phyloP scores from a whole-genome alignment of 2,113 vertebrate genomes.

The Rynchops niger region DNA sequence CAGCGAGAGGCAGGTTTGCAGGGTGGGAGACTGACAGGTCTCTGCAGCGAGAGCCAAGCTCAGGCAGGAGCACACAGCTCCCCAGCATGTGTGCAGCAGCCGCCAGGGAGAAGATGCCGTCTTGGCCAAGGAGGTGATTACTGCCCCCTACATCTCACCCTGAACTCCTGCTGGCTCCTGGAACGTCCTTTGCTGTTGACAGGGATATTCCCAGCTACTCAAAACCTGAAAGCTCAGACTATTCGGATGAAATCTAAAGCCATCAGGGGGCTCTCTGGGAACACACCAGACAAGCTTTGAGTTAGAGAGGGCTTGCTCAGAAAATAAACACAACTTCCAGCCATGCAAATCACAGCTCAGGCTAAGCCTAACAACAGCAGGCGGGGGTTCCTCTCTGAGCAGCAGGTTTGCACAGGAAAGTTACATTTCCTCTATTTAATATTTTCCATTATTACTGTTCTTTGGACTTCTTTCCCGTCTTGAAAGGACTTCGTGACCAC shows the following conservation, averaged over 20 bases:
- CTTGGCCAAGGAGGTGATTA: not conserved
- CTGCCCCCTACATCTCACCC: not conserved
- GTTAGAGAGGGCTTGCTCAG: not conserved
- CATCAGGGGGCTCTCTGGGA: slow-evolving; percentile 52
- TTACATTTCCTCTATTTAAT: slow-evolving; percentile 25
- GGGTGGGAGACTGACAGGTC: not conserved
- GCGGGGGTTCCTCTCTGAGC: not conserved
- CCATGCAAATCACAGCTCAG: not conserved
- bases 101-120: not conserved
- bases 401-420: slow-evolving; percentile 10
- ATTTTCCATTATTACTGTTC: slow-evolving; percentile 32
- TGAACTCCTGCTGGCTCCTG: not conserved
- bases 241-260: not conserved
- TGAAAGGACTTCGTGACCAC: not conserved
- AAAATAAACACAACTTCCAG: slow-evolving; percentile 25
- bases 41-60: not conserved
- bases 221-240: not conserved
- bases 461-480: not conserved
- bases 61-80: not conserved
- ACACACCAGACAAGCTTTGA: not conserved
- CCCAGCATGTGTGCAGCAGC: not conserved
- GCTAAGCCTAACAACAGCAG: not conserved
- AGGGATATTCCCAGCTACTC: not conserved
- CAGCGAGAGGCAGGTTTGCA: not conserved
- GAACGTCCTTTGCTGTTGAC: not conserved